Conservation (phyloP, 2,797 vertebrate genomes). For the Myiotriccus ornatus region DNA sequence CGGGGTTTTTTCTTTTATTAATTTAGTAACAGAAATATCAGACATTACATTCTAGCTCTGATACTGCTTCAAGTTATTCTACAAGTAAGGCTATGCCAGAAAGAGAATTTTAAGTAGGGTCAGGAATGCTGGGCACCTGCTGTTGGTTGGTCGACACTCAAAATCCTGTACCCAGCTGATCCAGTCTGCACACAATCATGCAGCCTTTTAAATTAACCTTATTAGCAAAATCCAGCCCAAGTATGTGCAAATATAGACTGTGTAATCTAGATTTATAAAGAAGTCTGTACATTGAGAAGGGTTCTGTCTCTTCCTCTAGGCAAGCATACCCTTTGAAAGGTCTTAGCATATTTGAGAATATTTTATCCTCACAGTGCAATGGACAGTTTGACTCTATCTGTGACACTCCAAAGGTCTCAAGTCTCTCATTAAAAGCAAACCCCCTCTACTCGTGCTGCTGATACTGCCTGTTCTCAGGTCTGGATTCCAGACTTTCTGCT, state of each 20-base stretch:
- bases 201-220: conserved; percentile 31
- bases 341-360: neutral
- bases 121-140: neutral
- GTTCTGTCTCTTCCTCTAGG: neutral
- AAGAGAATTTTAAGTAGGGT: neutral
- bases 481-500: neutral
- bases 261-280: neutral
- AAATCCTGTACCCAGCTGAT: neutral
- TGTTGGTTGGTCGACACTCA: conserved; percentile 11
- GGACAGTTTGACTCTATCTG: neutral
- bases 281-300: neutral
- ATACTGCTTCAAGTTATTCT: neutral
- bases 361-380: neutral
- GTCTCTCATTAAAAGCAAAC: neutral
- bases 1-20: neutral
- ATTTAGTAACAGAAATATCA: neutral
- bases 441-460: neutral
- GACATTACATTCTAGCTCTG: neutral
- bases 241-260: conserved; percentile 29
- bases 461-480: neutral
- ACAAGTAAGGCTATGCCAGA: neutral
- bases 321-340: neutral
- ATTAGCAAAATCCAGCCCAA: conserved; percentile 30
- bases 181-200: neutral
- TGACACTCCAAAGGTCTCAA: neutral